phyloP scores from a whole-genome alignment of 1,140 invertebrate species.

The fruit fly (Drosophila melanogaster) region Release_6_plus_ISO1_MT NT_033777.3:16379501-16380000 shows the following conservation, averaged over 20 bases:
- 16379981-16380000: conserved; percentile 49
- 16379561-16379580: conserved; percentile 50
- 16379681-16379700: conserved; percentile 15
- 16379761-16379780: conserved; percentile 99
- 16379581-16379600: conserved; percentile 29
- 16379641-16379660: not conserved
- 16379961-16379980: conserved; percentile 27
- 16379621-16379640: conserved; percentile 81
- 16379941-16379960: conserved; percentile 32
- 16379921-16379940: conserved; percentile 54
- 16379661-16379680: not conserved
- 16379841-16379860: conserved; percentile 82
- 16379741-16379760: conserved; percentile 99
- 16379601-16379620: conserved; percentile 27
- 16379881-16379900: conserved; percentile 9
- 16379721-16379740: conserved; percentile 99
- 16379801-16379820: conserved; percentile 85
- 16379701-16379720: conserved; percentile 98
- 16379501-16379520: not conserved
- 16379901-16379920: conserved; percentile 30
- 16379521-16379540: conserved; percentile 13
- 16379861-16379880: conserved; percentile 33
- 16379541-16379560: conserved; percentile 42
- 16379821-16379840: conserved; percentile 53
- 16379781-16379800: conserved; percentile 99